Percentiles rank a stretch among this genome's conserved stretches.
Conservation (phyloP, 2,113 vertebrate species). For the Melanostigma gelatinosum region DNA sequence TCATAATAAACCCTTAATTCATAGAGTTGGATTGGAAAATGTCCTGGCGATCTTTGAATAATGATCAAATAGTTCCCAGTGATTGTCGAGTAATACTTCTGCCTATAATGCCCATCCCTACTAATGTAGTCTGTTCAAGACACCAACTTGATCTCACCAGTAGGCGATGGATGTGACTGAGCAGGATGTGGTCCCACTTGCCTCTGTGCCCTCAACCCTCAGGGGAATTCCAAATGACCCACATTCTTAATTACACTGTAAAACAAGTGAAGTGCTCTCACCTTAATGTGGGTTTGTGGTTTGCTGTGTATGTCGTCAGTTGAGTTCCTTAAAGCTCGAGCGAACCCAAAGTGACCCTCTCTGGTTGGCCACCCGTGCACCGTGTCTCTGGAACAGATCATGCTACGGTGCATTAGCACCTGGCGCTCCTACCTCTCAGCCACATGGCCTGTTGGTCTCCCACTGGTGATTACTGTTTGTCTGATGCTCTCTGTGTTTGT, state of each 20-base stretch:
- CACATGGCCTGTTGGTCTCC: slow-evolving; percentile 55
- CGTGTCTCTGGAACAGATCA: slow-evolving; percentile 69
- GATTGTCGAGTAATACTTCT: not conserved
- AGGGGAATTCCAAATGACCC: not conserved
- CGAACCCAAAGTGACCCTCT: slow-evolving; percentile 37
- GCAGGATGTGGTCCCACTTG: slow-evolving; percentile 1
- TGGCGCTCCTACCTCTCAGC: slow-evolving; percentile 39
- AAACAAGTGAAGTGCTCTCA: slow-evolving; percentile 34
- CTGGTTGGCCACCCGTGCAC: slow-evolving; percentile 57
- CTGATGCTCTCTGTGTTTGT: slow-evolving; percentile 69
- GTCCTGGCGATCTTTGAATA: not conserved
- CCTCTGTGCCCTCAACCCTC: not conserved
- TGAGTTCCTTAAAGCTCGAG: slow-evolving; percentile 33
- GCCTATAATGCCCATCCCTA: not conserved
- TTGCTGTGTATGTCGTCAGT: slow-evolving; percentile 30
- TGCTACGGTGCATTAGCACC: slow-evolving; percentile 61
- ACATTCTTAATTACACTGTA: slow-evolving; percentile 38
- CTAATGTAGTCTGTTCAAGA: not conserved
- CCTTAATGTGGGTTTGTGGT: slow-evolving; percentile 23
- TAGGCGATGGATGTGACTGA: slow-evolving; percentile 3
- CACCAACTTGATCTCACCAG: not conserved
- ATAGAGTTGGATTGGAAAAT: not conserved
- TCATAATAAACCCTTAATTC: not conserved
- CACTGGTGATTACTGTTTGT: slow-evolving; percentile 66
- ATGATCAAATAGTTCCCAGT: not conserved